Base-by-base conservation (phyloP, 2,113 vertebrate genomes). In the Notiomystis cincta region DNA sequence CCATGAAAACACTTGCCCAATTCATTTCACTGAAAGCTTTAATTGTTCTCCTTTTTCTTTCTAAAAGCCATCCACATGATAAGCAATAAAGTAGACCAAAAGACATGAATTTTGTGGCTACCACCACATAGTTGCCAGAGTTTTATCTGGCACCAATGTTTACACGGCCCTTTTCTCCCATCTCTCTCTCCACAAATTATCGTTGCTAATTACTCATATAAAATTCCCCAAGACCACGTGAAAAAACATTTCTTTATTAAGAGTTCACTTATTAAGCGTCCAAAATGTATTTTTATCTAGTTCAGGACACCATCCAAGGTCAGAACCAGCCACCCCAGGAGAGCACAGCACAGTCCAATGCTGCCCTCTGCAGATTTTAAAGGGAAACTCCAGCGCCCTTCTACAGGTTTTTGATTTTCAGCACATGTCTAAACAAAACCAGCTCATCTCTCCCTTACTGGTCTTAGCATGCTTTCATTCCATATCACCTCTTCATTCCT, bases 331-430 rank as follows among this genome's bases (percentile, higher is more conserved):
- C 16, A 1, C 27, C 7, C 14, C 38, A 42, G 23, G 35, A 4
- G 35, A 70, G 19, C 21, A 27, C 44, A 71, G 38, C 6, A 0
- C 15, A 13, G 79, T 84, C 66, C 84, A 96, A 96, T 35, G 88
- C 81, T 96, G 95, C 96, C 93, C 96, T 90, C 97, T 94, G 40
- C 62, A 94, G 97, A 72, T 48, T 24, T 31, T 50, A 28, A 23
- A 5, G 4, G 44, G 12, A 82, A 95, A 57, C 37, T 42, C 44
- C 3, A 31, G 22, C 3, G 11, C 15, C 23, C 13, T 35, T 35
- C 22, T 4, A 8, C 33, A 19, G 48, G 9, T 0, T 15, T 8
- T 18, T 6, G 6, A 30, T 28, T 84, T 61, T 21, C 31, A 89
- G 80, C 48, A 13, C 38, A 31, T 1, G 11, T 22, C 0, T 31